A percentile compares a stretch with the other conserved stretches of the same genome.
These are phyloP conservation scores for Sycophila sp. DNA, from an alignment of 1,140 invertebrate species.

Conservation along the genomic window DNA sequence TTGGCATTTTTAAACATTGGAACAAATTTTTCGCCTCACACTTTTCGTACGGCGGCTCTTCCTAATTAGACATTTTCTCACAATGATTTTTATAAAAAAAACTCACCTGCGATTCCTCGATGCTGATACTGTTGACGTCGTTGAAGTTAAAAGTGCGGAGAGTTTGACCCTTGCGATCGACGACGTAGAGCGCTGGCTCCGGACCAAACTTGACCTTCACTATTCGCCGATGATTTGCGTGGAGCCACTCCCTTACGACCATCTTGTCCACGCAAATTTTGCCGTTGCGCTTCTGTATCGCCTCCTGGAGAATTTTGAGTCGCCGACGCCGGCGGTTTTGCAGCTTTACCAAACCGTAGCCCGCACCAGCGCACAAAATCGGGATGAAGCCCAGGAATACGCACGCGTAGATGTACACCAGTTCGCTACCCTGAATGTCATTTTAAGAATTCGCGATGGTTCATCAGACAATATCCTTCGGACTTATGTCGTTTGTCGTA, in stretches of 20 bases:
- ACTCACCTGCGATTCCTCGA: conserved; percentile 75
- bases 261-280: conserved; percentile 89
- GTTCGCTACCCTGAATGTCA: conserved; percentile 88
- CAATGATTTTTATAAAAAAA: too few relatives aligned
- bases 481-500: too few relatives aligned
- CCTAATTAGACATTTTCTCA: too few relatives aligned
- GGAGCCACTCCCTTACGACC: conserved; percentile 94
- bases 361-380: conserved; percentile 89
- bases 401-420: conserved; percentile 95
- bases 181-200: conserved; percentile 83
- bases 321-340: conserved; percentile 85
- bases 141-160: conserved; percentile 82
- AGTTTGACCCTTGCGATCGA: conserved; percentile 90
- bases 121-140: conserved; percentile 76
- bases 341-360: conserved; percentile 91
- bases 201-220: conserved; percentile 91
- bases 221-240: conserved; percentile 89
- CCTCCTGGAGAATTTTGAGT: conserved; percentile 86
- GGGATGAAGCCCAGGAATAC: conserved; percentile 91
- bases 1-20: too few relatives aligned
- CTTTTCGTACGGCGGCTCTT: too few relatives aligned
- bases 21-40: too few relatives aligned
- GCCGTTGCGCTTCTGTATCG: conserved; percentile 69
- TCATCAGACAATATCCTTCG: too few relatives aligned
- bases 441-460: too few relatives aligned